These are phyloP conservation scores for Actinemys pallida DNA, from an alignment of 2,113 vertebrate genomes.

Conservation along the genomic window DNA sequence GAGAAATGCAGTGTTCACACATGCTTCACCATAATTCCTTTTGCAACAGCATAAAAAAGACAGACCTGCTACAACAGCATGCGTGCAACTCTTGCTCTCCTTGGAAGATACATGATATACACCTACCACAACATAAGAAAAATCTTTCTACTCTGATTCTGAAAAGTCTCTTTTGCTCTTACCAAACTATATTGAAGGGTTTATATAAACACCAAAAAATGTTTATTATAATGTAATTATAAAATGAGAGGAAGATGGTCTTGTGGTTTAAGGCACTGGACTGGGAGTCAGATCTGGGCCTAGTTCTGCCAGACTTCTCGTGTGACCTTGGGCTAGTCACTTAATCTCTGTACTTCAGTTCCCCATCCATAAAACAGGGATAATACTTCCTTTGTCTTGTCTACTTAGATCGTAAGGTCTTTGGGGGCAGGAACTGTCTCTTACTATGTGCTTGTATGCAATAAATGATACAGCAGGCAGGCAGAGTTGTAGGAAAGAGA, in stretches of 20 bases:
- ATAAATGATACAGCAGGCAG: background rate
- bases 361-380: background rate
- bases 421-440: background rate
- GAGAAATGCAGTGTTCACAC: background rate
- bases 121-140: no score
- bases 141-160: background rate
- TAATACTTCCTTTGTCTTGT: background rate
- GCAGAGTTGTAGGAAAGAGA: background rate
- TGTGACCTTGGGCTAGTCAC: background rate
- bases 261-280: background rate
- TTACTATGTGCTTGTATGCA: background rate
- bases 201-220: background rate
- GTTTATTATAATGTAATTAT: background rate
- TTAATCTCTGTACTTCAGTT: background rate
- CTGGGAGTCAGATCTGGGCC: background rate
- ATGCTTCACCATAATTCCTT: background rate
- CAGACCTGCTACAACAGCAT: background rate
- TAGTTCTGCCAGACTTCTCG: background rate
- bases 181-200: background rate
- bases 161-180: background rate
- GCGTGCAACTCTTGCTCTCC: background rate
- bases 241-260: background rate
- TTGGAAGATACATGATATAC: background rate
- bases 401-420: background rate
- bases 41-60: background rate